Base-by-base conservation (phyloP, 37 sponge, comb jelly and placozoan genomes). In the Haliclona indistincta region DNA sequence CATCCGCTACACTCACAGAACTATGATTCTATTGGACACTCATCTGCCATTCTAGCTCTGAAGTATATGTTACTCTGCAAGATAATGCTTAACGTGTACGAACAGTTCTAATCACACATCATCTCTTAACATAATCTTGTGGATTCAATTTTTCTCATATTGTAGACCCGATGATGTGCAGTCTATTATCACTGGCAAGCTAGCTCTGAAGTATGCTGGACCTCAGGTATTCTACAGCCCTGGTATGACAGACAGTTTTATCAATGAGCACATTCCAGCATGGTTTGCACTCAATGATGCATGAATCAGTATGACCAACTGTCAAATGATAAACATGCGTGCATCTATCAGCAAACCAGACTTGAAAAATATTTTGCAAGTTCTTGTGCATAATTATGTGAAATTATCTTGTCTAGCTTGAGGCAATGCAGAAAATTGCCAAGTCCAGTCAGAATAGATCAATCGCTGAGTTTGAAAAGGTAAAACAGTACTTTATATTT, bases 1-100 rank as follows among this genome's bases (percentile, higher is more conserved):
- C 8, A 17, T 47, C 13, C 13, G 13, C 49, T 47, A 8, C 13
- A 47, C 38, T 22, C 37, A 15, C 45, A 86, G 78, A 84, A 93
- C 17, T 97, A 83, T 61, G 97, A 97, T 56, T 90, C 94, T 25
- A 70, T 97, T 28, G 91, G 95, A 41, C 79, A 87, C 56, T 73
- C 86, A 0, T 37, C 15, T 20, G 99, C 99, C 17, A 52, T 83
- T 0, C 68, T 86, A 25, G 90, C 91, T 43, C 85, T 98, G 38
- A 98, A 98, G 73, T 98, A 98, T 84, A 95, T 98, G 99, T 82
- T 98, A n/a, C 89, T 98, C 38, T 81, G 88, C 76, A 98, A 98
- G 79, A 93, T 98, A 45, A 95, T 98, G 99, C 58, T 95, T 39
- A 89, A 86, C 73, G 85, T 25, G 94, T 93, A 23, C 36, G 67